These are phyloP conservation scores for Eulemur rubriventer DNA, from an alignment of 2,797 vertebrate genomes.

Conservation along the genomic window DNA sequence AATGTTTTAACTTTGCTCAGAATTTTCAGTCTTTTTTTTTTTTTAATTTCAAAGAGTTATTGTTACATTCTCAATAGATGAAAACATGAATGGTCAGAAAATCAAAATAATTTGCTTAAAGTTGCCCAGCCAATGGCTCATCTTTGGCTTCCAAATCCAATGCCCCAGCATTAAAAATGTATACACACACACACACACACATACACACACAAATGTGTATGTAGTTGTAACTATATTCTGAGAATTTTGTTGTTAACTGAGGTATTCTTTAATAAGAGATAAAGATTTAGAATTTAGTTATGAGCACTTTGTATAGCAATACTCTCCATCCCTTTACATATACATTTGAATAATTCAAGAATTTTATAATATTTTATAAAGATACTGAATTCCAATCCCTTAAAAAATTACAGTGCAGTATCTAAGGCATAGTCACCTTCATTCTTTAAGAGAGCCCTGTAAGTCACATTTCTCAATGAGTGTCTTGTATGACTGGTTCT, in stretches of 20 bases:
- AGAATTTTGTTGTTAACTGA: neutral
- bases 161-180: neutral
- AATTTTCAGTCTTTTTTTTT: neutral
- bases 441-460: neutral
- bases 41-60: neutral
- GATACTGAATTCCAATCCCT: neutral
- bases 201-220: no score
- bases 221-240: neutral
- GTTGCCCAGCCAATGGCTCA: neutral
- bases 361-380: neutral
- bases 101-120: neutral
- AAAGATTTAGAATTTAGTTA: neutral
- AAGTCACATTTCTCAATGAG: constrained; percentile 17
- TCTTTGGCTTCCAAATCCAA: neutral
- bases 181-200: no score
- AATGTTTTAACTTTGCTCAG: neutral
- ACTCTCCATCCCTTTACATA: neutral
- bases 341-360: neutral
- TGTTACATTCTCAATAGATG: neutral
- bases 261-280: neutral
- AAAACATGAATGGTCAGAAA: neutral
- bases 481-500: neutral
- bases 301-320: neutral
- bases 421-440: neutral
- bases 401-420: neutral